Conservation (phyloP, 35 echinoderm and acorn worm genomes). For the Antedon bifida region DNA sequence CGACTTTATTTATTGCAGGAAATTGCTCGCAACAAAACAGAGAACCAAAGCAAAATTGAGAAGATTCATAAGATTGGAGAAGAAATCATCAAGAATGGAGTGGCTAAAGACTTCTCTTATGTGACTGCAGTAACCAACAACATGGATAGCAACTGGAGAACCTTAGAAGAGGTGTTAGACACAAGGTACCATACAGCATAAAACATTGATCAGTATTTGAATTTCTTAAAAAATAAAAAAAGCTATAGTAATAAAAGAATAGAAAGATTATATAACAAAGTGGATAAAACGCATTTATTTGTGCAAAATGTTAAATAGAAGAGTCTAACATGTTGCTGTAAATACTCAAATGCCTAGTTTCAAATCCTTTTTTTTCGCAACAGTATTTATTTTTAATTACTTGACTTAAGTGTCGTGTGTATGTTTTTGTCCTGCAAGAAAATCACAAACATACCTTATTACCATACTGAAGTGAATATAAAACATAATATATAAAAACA, state of each 20-base stretch:
- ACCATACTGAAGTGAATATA: too few species aligned
- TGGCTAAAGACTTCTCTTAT: constrained; percentile 44
- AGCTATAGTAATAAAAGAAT: background rate
- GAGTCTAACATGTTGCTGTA: too few species aligned
- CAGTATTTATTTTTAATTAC: too few species aligned
- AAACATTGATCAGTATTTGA: background rate
- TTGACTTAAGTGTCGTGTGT: too few species aligned
- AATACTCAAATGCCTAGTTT: too few species aligned
- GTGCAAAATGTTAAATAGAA: too few species aligned
- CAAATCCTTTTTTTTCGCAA: too few species aligned
- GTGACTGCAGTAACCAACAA: constrained; percentile 63
- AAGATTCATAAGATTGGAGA: constrained; percentile 27
- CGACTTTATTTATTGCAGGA: constrained; percentile 24
- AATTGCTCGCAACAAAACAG: constrained; percentile 43
- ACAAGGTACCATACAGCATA: constrained; percentile 45
- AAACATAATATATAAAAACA: too few species aligned
- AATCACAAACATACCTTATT: too few species aligned
- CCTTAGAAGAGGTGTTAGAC: constrained; percentile 56
- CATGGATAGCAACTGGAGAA: constrained; percentile 60
- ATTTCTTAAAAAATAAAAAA: background rate
- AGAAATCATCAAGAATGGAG: constrained; percentile 35
- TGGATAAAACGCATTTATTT: too few species aligned
- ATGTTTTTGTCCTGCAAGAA: too few species aligned
- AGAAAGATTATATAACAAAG: too few species aligned
- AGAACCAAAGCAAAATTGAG: constrained; percentile 33